Base-by-base conservation (phyloP, 2,888 invertebrate genomes). In the Calameuta idolon region DNA sequence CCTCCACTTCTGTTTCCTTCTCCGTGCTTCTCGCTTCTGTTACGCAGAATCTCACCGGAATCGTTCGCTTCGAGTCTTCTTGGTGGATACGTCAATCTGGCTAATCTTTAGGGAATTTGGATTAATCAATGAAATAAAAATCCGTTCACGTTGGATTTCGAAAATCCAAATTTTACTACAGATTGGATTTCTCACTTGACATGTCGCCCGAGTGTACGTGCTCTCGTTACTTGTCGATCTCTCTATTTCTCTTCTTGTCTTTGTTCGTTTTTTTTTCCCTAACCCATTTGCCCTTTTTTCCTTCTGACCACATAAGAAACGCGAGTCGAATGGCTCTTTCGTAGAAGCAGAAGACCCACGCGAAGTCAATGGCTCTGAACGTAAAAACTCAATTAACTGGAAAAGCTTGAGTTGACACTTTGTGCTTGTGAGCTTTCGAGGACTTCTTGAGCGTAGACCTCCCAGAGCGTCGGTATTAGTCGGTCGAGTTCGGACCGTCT, bases 401-500 rank as follows among this genome's bases (percentile, higher is more conserved):
- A 76, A 73, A 77, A 76, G 34, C 68, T 75, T 73, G 40, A 79
- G 75, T 75, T 73, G 77, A 77, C 77, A 79, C 74, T 76, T 69
- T 55, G 69, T 75, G 77, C 76, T 69, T 75, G 75, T 35, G 77
- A 40, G 55, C 30, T 35, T 31, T 55, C 55, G 55, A 55, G 73
- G 74, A 77, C 74, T 71, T 33, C 23, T 71, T n/a, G 34, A 69
- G 73, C 31, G 33, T 35, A n/a, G 81, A 80, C 79, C 82, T 81
- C 81, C 78, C 77, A 76, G 75, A 68, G 79, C 35, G 80, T 34
- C 74, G 55, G 74, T 76, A 81, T 81, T 81, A 81, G 79, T 79
- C 78, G 78, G 75, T 77, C 77, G 75, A 80, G 78, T 75, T 78
- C 79, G 69, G 76, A 80, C 83, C 81, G 79, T 78, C 75, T 78